Conservation (phyloP, 2,797 vertebrate species). For the Etheostoma perlongum region DNA sequence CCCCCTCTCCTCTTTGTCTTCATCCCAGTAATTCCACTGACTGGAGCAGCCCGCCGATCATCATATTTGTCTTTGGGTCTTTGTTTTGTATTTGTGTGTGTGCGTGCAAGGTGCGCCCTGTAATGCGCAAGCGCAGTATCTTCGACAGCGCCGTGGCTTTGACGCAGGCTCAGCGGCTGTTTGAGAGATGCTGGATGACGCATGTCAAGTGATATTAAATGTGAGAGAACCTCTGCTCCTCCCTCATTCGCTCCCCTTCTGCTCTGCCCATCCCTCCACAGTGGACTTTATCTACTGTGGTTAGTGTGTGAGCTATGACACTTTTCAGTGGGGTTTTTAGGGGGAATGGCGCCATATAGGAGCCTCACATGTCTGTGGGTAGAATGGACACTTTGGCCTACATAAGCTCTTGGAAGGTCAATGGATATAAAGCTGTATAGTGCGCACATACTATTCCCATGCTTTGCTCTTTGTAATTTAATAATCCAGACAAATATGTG, state of each 20-base stretch:
- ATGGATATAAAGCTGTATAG: conserved; percentile 20
- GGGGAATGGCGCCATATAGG: conserved; percentile 40
- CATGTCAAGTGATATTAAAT: conserved; percentile 83
- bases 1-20: conserved; percentile 39
- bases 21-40: conserved; percentile 61
- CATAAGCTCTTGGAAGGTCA: conserved; percentile 57
- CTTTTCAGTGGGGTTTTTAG: conserved; percentile 55
- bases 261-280: conserved; percentile 36
- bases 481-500: conserved; percentile 17
- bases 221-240: conserved; percentile 67
- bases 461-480: conserved; percentile 18
- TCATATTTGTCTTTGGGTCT: conserved; percentile 58
- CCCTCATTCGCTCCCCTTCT: conserved; percentile 22
- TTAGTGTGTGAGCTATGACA: conserved; percentile 80
- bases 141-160: conserved; percentile 52
- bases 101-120: conserved; percentile 35
- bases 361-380: conserved; percentile 51
- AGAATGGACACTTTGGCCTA: conserved; percentile 61
- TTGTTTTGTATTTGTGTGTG: conserved; percentile 51
- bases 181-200: conserved; percentile 80
- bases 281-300: conserved; percentile 67
- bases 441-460: not conserved
- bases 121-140: conserved; percentile 18
- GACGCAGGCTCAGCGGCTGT: conserved; percentile 69
- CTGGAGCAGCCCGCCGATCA: conserved; percentile 56